Evolutionary conservation across 2,888 invertebrate species (phyloP).

Genomic region (Malachius bipustulatus): DNA sequence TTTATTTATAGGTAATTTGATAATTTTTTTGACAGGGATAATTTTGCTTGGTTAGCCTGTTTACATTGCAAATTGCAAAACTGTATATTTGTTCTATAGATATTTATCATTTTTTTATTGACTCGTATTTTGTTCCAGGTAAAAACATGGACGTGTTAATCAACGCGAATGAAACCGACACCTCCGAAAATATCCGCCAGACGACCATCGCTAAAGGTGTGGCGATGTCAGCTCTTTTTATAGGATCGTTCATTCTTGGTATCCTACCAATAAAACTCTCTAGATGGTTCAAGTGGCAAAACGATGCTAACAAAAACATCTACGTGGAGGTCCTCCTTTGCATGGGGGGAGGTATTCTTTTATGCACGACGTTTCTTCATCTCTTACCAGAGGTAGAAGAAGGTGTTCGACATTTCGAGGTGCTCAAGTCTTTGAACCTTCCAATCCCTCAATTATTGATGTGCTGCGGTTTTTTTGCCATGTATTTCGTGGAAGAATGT

Average conservation of each 20-base stretch:
- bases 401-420: constrained; percentile 49
- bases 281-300: constrained; percentile 50
- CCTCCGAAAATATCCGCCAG: background rate
- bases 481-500: constrained; percentile 69
- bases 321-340: constrained; percentile 51
- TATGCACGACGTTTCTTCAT: constrained; percentile 72
- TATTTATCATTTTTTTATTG: too few species aligned
- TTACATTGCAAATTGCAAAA: too few species aligned
- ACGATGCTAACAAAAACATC: constrained; percentile 41
- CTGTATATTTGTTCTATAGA: too few species aligned
- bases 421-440: constrained; percentile 44
- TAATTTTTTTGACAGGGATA: too few species aligned
- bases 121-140: too few species aligned
- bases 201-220: constrained; percentile 56
- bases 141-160: too few species aligned
- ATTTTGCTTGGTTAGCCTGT: too few species aligned
- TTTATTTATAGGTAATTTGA: too few species aligned
- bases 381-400: constrained; percentile 68
- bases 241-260: constrained; percentile 65
- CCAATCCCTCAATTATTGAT: constrained; percentile 59
- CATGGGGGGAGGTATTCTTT: constrained; percentile 73
- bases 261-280: constrained; percentile 59
- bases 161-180: background rate
- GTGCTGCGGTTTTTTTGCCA: constrained; percentile 63
- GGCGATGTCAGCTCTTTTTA: constrained; percentile 66